Evolutionary conservation across 2,888 invertebrate species (phyloP).

Genomic region (Folsomia candida): DNA sequence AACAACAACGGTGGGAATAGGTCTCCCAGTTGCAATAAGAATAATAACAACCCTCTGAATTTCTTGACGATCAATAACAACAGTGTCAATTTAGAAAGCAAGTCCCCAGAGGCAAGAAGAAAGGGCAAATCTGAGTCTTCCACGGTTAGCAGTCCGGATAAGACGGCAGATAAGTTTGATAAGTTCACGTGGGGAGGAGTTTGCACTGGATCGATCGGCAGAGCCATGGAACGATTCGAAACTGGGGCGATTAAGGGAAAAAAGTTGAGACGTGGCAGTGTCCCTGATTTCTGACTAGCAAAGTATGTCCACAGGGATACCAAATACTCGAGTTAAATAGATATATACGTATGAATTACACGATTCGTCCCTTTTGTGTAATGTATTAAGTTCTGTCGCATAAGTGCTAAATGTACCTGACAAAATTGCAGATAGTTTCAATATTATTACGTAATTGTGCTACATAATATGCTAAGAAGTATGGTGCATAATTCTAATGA

Average conservation of each 20-base stretch:
- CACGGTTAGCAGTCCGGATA: slow-evolving; percentile 7
- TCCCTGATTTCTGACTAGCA: slow-evolving; percentile 44
- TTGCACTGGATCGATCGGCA: slow-evolving; percentile 43
- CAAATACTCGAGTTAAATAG: no score
- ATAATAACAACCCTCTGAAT: slow-evolving; percentile 1
- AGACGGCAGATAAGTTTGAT: not conserved
- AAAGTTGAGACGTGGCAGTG: slow-evolving; percentile 37
- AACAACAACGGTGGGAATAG: slow-evolving; percentile 2
- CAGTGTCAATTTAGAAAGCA: not conserved
- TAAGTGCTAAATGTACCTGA: no score
- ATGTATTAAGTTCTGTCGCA: no score
- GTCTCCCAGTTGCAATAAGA: slow-evolving; percentile 3
- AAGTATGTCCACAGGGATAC: no score
- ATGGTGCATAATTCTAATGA: no score
- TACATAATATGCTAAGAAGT: no score
- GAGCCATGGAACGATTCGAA: slow-evolving; percentile 41
- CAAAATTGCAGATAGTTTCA: no score
- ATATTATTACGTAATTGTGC: no score
- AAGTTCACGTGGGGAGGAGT: slow-evolving; percentile 37
- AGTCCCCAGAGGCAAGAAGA: slow-evolving; percentile 10
- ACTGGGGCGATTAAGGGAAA: slow-evolving; percentile 28
- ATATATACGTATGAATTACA: no score
- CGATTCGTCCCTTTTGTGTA: no score
- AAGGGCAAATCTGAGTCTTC: not conserved
- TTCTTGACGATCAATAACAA: not conserved